Base-by-base conservation (phyloP, 2,797 vertebrate species). In the Synaphobranchus kaupii region DNA sequence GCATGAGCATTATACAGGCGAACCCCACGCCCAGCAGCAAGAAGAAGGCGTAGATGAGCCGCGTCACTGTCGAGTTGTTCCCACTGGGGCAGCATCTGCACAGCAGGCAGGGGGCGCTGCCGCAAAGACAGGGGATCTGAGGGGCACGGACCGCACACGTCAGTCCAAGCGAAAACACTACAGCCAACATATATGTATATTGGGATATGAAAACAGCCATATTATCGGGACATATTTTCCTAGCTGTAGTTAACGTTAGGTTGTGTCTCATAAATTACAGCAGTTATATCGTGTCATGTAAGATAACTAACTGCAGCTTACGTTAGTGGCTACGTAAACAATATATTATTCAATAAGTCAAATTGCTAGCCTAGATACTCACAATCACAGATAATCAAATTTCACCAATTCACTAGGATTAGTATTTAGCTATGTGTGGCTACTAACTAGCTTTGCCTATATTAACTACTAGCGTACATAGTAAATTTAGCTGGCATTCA, bases 81-180 rank as follows among this genome's bases (percentile, higher is more conserved):
- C 98, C 98, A 87, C 97, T 98, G 50, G 99, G 98, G 90, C 99
- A 99, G 94, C 99, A 99, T n/a, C 97, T 94, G 91, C 98, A 99
- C 80, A 99, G 95, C 92, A 99, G 95, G 89, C 99, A 99, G 0
- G 99, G 98, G 86, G 98, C 98, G 85, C 97, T 99, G 89, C 99
- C 98, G 89, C 98, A 99, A 85, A 99, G 94, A 89, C 99, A 99
- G 0, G 99, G 99, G 87, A 99, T 96, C 99, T 99, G 92, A 48
- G 80, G 52, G 84, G 89, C 86, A 89, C 25, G 31, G 31, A 47
- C 52, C 9, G 85, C 39, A 13, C 3, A 31, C 25, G n/a, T 78
- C 52, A 22, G 71, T 80, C 4, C 73, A 78, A 22, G 3, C 12
- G 25, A 8, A 81, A 48, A 31, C 48, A 13, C 8, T 17, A n/a